A percentile compares a stretch with the other conserved stretches of the same genome.
Evolutionary conservation across 2,113 vertebrate genomes (phyloP).

Genomic region (Platanista minor): DNA sequence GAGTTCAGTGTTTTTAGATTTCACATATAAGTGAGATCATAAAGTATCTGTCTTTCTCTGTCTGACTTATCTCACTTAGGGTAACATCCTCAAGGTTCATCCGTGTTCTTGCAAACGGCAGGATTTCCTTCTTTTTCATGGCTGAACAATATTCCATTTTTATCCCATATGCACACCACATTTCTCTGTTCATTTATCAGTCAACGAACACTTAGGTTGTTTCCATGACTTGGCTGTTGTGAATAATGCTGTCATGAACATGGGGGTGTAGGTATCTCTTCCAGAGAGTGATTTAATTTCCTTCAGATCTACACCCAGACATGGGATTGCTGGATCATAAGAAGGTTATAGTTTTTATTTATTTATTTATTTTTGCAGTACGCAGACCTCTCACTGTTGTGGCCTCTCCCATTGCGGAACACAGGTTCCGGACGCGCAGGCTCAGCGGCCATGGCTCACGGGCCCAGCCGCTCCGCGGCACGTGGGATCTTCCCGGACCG

Average conservation of each 20-base stretch:
- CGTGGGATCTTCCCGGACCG: too few relatives aligned
- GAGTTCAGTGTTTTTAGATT: too few relatives aligned
- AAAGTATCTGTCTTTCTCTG: not conserved
- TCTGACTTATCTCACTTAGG: not conserved
- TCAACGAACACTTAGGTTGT: accelerated
- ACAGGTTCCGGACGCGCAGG: too few relatives aligned
- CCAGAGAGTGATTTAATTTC: not conserved
- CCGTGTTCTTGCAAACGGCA: not conserved
- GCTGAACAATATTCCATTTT: not conserved
- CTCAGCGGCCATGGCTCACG: too few relatives aligned
- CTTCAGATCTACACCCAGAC: not conserved
- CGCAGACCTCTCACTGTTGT: too few relatives aligned
- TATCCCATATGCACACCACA: accelerated
- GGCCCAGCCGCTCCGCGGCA: too few relatives aligned
- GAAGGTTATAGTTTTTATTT: not conserved
- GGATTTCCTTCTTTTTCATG: not conserved
- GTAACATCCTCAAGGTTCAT: not conserved
- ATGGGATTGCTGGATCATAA: not conserved
- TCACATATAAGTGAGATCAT: not conserved
- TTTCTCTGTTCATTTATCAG: not conserved
- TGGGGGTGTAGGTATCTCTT: not conserved
- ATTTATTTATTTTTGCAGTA: too few relatives aligned
- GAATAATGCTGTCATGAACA: not conserved
- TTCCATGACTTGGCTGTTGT: not conserved
- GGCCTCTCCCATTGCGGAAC: too few relatives aligned